These are phyloP conservation scores for Acanthosoma haemorrhoidale DNA, from an alignment of 2,888 invertebrate species.

Conservation along the genomic window DNA sequence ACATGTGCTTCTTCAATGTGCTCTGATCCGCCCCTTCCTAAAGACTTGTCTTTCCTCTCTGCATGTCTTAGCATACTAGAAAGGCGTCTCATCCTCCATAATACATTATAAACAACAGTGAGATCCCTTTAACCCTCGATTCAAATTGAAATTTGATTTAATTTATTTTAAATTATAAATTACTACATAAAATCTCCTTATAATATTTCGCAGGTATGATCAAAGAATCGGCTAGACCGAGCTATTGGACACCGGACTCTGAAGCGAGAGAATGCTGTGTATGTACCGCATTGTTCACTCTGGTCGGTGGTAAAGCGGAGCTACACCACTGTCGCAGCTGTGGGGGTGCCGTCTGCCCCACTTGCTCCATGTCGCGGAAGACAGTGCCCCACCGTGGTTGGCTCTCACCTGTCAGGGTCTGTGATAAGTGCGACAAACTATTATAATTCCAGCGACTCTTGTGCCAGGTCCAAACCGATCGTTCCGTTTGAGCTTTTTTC, in stretches of 20 bases:
- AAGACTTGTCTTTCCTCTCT: no score
- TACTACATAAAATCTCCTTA: no score
- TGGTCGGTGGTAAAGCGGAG: constrained; percentile 36
- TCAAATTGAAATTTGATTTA: no score
- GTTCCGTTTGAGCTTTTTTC: neutral
- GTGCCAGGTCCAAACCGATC: no score
- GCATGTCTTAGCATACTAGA: no score
- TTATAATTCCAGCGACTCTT: neutral
- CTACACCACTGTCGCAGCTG: constrained; percentile 58
- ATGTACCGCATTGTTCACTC: constrained; percentile 56
- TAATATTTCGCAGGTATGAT: constrained; percentile 54
- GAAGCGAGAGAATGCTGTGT: constrained; percentile 61
- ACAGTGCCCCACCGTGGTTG: constrained; percentile 69
- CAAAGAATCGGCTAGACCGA: constrained; percentile 68
- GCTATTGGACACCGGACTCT: constrained; percentile 74
- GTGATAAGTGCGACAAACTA: constrained; percentile 55
- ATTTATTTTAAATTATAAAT: no score
- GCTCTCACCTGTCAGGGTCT: constrained; percentile 65
- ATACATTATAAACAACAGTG: no score
- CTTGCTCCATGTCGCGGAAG: constrained; percentile 59
- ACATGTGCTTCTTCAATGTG: no score
- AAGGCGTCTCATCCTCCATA: no score
- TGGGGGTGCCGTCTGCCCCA: constrained; percentile 61
- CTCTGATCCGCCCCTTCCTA: no score
- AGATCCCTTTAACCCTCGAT: no score